Percentiles rank a stretch among this genome's conserved stretches.
These are phyloP conservation scores for Chymomyza fuscimana DNA, from an alignment of 2,888 invertebrate species.

Conservation along the genomic window DNA sequence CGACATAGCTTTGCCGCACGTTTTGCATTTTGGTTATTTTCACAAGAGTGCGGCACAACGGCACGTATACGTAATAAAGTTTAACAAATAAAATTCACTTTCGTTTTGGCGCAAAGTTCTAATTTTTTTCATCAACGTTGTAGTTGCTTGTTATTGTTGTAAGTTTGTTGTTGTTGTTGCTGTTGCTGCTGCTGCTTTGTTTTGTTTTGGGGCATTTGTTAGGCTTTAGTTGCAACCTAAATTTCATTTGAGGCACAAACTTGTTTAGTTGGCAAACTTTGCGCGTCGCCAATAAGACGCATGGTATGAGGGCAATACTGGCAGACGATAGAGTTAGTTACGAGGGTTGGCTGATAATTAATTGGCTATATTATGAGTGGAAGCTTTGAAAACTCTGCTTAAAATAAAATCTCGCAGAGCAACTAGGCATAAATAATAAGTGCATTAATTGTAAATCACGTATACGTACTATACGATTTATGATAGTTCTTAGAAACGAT, in stretches of 20 bases:
- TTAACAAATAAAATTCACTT: constrained; percentile 74
- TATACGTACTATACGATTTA: no score
- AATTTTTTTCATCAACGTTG: constrained; percentile 52
- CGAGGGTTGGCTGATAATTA: background rate
- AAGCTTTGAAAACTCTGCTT: no score
- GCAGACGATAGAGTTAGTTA: background rate
- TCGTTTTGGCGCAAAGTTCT: constrained; percentile 67
- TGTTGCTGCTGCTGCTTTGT: constrained; percentile 40
- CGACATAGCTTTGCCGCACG: background rate
- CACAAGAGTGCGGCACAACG: constrained; percentile 62
- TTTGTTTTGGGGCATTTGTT: constrained; percentile 66
- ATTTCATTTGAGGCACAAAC: constrained; percentile 75
- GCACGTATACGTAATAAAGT: constrained; percentile 74
- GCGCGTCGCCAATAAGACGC: constrained; percentile 69
- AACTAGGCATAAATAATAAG: no score
- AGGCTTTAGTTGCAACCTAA: constrained; percentile 75
- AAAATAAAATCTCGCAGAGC: no score
- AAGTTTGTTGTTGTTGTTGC: constrained; percentile 28
- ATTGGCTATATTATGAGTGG: no score
- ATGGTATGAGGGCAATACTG: constrained; percentile 30
- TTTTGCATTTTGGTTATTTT: constrained; percentile 72
- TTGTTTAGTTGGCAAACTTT: constrained; percentile 74
- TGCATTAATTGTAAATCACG: no score
- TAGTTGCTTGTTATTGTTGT: constrained; percentile 15
- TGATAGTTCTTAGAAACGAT: no score